A percentile compares a stretch with the other conserved stretches of the same genome.
These are phyloP conservation scores for Babylonia areolata DNA, from an alignment of 1,140 invertebrate species.

Conservation along the genomic window DNA sequence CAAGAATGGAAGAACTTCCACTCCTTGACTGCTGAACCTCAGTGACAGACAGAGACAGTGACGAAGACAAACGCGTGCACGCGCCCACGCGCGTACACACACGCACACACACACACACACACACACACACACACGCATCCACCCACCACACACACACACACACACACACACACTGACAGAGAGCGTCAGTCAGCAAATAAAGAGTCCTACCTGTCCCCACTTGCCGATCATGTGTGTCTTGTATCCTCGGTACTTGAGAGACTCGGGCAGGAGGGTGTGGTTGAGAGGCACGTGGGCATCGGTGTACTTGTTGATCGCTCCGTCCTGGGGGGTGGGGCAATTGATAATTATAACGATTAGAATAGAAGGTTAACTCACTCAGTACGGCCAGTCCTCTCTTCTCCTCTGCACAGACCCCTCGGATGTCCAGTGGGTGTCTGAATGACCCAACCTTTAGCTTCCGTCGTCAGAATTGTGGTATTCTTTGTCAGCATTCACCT, in stretches of 20 bases:
- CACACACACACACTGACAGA: neutral
- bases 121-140: neutral
- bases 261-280: slow-evolving; percentile 54
- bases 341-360: too few species aligned
- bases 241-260: slow-evolving; percentile 53
- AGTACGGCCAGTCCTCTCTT: too few species aligned
- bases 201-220: slow-evolving; percentile 40
- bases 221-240: slow-evolving; percentile 66
- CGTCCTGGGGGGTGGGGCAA: too few species aligned
- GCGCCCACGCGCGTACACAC: neutral
- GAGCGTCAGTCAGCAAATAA: neutral
- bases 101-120: neutral
- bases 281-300: slow-evolving; percentile 51
- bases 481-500: too few species aligned
- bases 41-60: neutral
- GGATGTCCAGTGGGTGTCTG: too few species aligned
- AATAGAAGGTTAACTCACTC: too few species aligned
- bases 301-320: neutral
- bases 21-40: too few species aligned
- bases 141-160: neutral
- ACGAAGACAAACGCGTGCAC: neutral
- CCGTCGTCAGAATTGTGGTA: too few species aligned
- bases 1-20: too few species aligned
- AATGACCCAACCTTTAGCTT: too few species aligned
- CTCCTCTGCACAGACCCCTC: too few species aligned